A percentile compares a stretch with the other conserved stretches of the same genome.
Evolutionary conservation across 2,113 vertebrate species (phyloP).

Genomic region (Ceyx margarethae): DNA sequence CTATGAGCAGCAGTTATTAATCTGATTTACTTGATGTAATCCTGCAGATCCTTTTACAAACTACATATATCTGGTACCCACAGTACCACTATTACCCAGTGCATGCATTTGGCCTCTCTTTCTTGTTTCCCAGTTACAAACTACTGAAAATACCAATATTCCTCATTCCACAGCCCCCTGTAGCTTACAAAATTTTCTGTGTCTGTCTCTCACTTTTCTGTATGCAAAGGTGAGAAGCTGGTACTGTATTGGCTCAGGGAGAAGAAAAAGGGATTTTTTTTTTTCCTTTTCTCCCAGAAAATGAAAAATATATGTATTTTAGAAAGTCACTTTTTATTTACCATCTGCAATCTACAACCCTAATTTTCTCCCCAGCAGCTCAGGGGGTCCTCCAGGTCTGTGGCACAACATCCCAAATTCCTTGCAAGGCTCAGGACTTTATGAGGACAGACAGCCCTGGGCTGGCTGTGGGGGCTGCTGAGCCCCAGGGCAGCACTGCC

Average conservation of each 20-base stretch:
- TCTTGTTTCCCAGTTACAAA: background rate
- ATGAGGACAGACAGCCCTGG: fast-evolving
- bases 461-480: background rate
- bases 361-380: background rate
- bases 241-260: background rate
- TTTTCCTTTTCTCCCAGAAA: background rate
- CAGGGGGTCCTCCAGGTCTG: no score
- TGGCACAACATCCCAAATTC: background rate
- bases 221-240: background rate
- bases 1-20: background rate
- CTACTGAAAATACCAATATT: background rate
- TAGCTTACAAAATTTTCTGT: background rate
- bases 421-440: no score
- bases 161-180: background rate
- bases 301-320: background rate
- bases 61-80: background rate
- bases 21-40: background rate
- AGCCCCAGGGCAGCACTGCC: background rate
- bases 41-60: background rate
- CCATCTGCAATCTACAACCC: background rate
- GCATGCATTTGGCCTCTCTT: background rate
- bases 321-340: background rate
- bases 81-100: background rate
- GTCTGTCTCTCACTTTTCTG: background rate
- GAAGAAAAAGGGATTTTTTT: background rate